Conservation (phyloP, 2,797 vertebrate species). For the Gymnodraco acuticeps region DNA sequence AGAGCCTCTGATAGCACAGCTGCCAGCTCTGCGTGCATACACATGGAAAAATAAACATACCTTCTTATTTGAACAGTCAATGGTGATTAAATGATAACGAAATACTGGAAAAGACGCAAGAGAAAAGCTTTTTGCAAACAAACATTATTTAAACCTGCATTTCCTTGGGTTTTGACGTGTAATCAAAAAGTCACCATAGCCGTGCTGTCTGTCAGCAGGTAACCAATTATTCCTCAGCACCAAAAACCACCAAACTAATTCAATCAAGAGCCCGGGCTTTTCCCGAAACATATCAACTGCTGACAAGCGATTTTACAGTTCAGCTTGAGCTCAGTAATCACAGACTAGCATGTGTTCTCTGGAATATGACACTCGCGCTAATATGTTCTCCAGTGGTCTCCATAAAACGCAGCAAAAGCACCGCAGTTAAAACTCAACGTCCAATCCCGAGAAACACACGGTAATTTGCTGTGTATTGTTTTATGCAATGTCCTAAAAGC, state of each 20-base stretch:
- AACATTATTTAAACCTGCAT: not conserved
- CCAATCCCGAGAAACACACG: slow-evolving; percentile 51
- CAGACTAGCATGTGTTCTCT: slow-evolving; percentile 78
- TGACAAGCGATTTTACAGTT: slow-evolving; percentile 84
- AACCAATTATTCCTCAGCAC: slow-evolving; percentile 69
- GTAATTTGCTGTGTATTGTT: slow-evolving; percentile 76
- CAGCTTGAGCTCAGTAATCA: slow-evolving; percentile 79
- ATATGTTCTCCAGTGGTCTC: slow-evolving; percentile 79
- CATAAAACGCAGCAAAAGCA: slow-evolving; percentile 71
- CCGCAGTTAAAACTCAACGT: slow-evolving; percentile 65
- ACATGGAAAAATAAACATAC: slow-evolving; percentile 55
- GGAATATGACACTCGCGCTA: slow-evolving; percentile 80
- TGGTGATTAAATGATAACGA: slow-evolving; percentile 37
- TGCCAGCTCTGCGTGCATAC: slow-evolving; percentile 57
- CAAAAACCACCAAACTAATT: slow-evolving; percentile 80
- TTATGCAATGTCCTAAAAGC: slow-evolving; percentile 69
- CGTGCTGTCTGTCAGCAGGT: slow-evolving; percentile 67
- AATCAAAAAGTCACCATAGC: slow-evolving; percentile 63
- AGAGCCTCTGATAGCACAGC: slow-evolving; percentile 65
- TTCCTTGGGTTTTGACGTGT: slow-evolving; percentile 42
- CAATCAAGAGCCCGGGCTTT: slow-evolving; percentile 77
- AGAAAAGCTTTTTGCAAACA: not conserved
- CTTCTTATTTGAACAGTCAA: slow-evolving; percentile 34
- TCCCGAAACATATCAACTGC: slow-evolving; percentile 83
- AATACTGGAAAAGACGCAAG: not conserved